phyloP scores from a whole-genome alignment of 2,113 vertebrate species.

The Tylochromis polylepis region DNA sequence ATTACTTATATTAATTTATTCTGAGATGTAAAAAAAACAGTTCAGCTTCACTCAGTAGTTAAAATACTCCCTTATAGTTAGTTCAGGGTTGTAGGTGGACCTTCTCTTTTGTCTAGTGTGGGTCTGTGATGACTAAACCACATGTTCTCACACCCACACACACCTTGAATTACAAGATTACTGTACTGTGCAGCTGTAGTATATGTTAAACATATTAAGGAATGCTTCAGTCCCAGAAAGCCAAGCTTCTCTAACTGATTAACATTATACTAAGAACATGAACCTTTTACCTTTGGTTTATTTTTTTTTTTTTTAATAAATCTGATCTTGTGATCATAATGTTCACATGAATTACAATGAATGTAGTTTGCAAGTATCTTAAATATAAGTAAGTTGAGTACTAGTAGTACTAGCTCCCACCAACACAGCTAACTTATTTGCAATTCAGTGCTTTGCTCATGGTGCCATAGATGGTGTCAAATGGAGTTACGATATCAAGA shows the following conservation, averaged over 20 bases:
- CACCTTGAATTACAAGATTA: neutral
- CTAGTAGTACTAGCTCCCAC: neutral
- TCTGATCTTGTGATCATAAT: neutral
- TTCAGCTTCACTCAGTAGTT: neutral
- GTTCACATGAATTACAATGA: neutral
- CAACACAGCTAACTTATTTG: accelerated
- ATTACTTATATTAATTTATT: neutral
- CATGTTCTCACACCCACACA: neutral
- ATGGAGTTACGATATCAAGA: neutral
- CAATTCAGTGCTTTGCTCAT: neutral
- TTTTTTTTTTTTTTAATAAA: neutral
- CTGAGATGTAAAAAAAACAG: neutral
- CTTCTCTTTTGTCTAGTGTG: neutral
- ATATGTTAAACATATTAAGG: neutral
- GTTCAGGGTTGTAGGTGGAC: neutral
- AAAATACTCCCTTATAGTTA: neutral
- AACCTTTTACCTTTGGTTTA: neutral
- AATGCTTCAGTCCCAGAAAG: neutral
- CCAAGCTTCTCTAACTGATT: neutral
- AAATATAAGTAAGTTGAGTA: neutral
- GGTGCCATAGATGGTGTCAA: neutral
- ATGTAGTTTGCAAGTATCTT: neutral
- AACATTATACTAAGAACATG: neutral
- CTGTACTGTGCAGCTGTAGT: neutral
- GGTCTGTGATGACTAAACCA: neutral